These are phyloP conservation scores for Chrysaora quinquecirrha DNA, from an alignment of 30 jellyfish, hydroid and myxozoan species.

Conservation along the genomic window DNA sequence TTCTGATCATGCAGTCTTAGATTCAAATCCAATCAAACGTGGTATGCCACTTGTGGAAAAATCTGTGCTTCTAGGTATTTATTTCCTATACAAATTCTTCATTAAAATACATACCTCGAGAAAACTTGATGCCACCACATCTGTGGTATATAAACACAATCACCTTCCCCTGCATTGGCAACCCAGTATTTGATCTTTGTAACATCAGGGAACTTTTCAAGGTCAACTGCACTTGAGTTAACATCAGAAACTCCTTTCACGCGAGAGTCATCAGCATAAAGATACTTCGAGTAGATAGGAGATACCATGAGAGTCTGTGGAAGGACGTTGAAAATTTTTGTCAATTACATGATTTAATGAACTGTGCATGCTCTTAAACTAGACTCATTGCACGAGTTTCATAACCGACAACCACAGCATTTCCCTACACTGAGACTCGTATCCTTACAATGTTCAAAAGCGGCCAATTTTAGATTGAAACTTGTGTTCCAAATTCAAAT, in stretches of 20 bases:
- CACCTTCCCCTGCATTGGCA: slow-evolving; percentile 81
- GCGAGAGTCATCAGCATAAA: slow-evolving; percentile 79
- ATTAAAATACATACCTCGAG: slow-evolving; percentile 76
- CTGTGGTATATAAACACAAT: slow-evolving; percentile 80
- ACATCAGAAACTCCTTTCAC: slow-evolving; percentile 71
- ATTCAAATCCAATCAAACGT: too few relatives aligned
- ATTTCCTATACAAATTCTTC: too few relatives aligned
- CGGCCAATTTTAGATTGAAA: too few relatives aligned
- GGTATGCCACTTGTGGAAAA: too few relatives aligned
- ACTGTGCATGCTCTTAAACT: too few relatives aligned
- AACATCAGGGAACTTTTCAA: slow-evolving; percentile 70
- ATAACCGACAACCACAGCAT: too few relatives aligned
- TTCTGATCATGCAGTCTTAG: too few relatives aligned
- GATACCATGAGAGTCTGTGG: slow-evolving; percentile 50
- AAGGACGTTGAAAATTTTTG: neutral
- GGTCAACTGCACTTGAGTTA: slow-evolving; percentile 79
- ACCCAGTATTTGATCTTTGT: slow-evolving; percentile 63
- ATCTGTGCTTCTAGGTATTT: too few relatives aligned
- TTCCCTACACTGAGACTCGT: too few relatives aligned
- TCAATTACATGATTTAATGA: neutral
- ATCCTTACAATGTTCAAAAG: too few relatives aligned
- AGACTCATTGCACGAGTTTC: too few relatives aligned
- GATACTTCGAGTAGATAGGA: slow-evolving; percentile 67
- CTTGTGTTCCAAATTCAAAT: too few relatives aligned
- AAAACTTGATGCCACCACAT: slow-evolving; percentile 96